Percentiles rank a stretch among this genome's conserved stretches.
Evolutionary conservation across 2,888 invertebrate species (phyloP).

Genomic region (Epinotia bilunana): DNA sequence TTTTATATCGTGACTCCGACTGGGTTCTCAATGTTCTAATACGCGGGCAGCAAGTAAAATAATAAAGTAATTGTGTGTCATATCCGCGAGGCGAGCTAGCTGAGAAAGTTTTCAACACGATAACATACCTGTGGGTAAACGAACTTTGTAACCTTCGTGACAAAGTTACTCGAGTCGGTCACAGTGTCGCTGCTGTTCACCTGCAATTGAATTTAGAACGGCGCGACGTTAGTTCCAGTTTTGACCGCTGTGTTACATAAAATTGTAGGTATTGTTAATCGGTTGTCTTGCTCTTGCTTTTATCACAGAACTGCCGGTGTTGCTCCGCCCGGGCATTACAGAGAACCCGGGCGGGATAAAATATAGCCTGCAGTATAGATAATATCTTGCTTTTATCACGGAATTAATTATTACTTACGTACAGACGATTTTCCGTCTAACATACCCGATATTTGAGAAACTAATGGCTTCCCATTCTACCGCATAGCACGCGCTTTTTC

Average conservation of each 20-base stretch:
- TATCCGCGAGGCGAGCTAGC: conserved; percentile 1
- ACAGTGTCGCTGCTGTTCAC: conserved; percentile 10
- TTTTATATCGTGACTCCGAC: too few relatives aligned
- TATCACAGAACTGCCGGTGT: not conserved
- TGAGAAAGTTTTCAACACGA: conserved; percentile 22
- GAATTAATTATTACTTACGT: too few relatives aligned
- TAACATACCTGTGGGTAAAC: conserved; percentile 31
- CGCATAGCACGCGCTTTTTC: too few relatives aligned
- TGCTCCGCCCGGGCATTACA: too few relatives aligned
- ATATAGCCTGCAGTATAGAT: too few relatives aligned
- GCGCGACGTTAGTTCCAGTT: conserved; percentile 6
- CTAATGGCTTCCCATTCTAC: too few relatives aligned
- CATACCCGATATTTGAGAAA: too few relatives aligned
- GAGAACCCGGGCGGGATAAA: too few relatives aligned
- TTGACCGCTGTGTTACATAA: conserved; percentile 2
- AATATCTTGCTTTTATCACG: too few relatives aligned
- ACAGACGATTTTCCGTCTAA: too few relatives aligned
- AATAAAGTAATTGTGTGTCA: not conserved
- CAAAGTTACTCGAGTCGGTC: conserved; percentile 12
- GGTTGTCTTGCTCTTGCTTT: not conserved
- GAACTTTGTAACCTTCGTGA: conserved; percentile 27
- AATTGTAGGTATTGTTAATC: not conserved
- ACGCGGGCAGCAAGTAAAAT: not conserved
- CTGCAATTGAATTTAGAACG: not conserved
- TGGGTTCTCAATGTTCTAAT: too few relatives aligned